Base-by-base conservation (phyloP, 2,888 invertebrate genomes). In the Nemoura dubitans region DNA sequence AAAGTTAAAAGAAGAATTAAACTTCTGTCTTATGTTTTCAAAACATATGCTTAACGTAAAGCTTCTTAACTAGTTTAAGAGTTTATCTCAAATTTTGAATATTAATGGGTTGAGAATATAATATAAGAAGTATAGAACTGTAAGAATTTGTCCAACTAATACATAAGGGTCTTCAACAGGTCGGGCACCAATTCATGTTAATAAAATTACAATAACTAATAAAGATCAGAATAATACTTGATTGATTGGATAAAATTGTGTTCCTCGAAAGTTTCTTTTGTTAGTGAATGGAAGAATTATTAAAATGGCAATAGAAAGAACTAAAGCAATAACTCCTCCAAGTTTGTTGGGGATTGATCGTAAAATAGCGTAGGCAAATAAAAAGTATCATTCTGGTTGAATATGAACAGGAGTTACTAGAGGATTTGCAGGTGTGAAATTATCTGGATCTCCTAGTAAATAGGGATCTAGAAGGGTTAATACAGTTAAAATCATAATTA, bases 301-400 rank as follows among this genome's bases (percentile, higher is more conserved):
- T 92, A 96, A 92, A 92, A 96, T 94, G 90, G 94, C 90, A 92
- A 96, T 95, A 88, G 95, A 95, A 91, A 94, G 89, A 0, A 94
- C 88, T 92, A 96, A 90, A 0, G 94, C 94, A 90, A 95, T 92
- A 83, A 96, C 96, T 88, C 96, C 96, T 86, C 96, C 95, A 92
- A 96, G 90, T 93, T 96, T 96, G 92, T 95, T 96, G 6, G 96
- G 96, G 87, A 96, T 95, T 76, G 96, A 95, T 30, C 96, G 96
- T 90, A 96, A 89, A 92, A 96, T 96, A 26, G 96, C 95, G 91
- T 96, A 96, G 21, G 96, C 96, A 93, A 96, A 96, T 93, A 96
- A 91, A 90, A 96, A 97, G 91, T 96, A 96, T 94, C 96, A 96
- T 94, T 97, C 96, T 82, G 96, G 96, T 93, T 96, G 95, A 92